Evolutionary conservation across 1,140 invertebrate species (phyloP).

Genomic region (Pollicipes pollicipes): DNA sequence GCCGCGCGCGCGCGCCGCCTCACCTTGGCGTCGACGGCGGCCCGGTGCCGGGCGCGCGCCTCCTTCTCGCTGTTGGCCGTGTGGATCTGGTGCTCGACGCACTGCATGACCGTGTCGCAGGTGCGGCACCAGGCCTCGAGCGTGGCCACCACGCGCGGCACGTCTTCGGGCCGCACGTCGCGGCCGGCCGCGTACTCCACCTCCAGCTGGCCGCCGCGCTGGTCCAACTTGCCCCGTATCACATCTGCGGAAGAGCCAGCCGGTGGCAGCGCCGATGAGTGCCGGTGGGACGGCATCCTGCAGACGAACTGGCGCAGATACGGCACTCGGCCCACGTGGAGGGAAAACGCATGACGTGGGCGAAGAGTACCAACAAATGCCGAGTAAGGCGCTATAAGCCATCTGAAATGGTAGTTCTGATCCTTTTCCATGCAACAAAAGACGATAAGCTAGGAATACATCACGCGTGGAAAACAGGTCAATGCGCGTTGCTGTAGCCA

Average conservation of each 20-base stretch:
- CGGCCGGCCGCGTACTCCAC: slow-evolving; percentile 84
- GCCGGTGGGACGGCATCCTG: not conserved
- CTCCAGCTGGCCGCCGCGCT: slow-evolving; percentile 79
- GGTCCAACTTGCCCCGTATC: slow-evolving; percentile 89
- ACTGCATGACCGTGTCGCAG: slow-evolving; percentile 69
- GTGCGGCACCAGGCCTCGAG: slow-evolving; percentile 78
- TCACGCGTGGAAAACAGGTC: too few species aligned
- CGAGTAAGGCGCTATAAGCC: not conserved
- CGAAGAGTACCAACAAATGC: not conserved
- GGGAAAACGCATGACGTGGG: not conserved
- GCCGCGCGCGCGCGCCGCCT: too few species aligned
- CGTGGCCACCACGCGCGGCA: slow-evolving; percentile 53
- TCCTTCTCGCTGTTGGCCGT: slow-evolving; percentile 72
- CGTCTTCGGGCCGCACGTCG: slow-evolving; percentile 66
- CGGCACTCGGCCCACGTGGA: not conserved
- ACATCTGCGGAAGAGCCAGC: slow-evolving; percentile 43
- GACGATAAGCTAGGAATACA: too few species aligned
- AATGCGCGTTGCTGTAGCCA: too few species aligned
- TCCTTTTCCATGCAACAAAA: too few species aligned
- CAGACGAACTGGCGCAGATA: not conserved
- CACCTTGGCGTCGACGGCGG: not conserved
- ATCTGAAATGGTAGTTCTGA: too few species aligned
- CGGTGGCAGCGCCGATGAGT: not conserved
- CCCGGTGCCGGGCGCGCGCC: slow-evolving; percentile 28
- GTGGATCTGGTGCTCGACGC: slow-evolving; percentile 74